Conservation (phyloP, 2,888 invertebrate species). For the Drosophila rellima region DNA sequence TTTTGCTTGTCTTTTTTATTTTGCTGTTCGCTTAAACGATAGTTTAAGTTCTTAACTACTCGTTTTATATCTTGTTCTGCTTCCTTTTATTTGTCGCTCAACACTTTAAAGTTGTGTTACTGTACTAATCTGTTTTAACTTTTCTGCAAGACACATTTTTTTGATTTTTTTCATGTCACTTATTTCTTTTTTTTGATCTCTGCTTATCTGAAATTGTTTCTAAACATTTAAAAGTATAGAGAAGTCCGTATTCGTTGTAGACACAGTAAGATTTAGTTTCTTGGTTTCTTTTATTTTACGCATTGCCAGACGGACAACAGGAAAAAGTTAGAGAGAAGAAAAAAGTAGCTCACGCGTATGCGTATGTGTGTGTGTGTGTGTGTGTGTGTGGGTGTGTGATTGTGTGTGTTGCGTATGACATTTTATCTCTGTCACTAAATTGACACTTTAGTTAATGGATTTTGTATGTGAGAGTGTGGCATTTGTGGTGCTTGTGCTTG, state of each 20-base stretch:
- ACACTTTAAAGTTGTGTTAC: too few relatives aligned
- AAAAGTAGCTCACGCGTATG: conserved; percentile 28
- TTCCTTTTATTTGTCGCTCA: not conserved
- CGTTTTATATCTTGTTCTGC: not conserved
- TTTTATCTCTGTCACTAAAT: conserved; percentile 85
- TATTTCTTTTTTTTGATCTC: not conserved
- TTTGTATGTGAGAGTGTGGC: conserved; percentile 71
- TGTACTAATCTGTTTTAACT: too few relatives aligned
- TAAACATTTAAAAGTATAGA: conserved; percentile 13
- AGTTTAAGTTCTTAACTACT: too few relatives aligned
- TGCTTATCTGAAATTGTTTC: not conserved
- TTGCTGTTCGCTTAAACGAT: too few relatives aligned
- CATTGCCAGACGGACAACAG: conserved; percentile 44
- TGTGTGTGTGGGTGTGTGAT: conserved; percentile 36
- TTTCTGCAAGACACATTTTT: too few relatives aligned
- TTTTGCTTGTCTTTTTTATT: too few relatives aligned
- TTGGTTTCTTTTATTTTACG: conserved; percentile 37
- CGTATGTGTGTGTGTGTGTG: conserved; percentile 19
- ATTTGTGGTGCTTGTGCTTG: conserved; percentile 53
- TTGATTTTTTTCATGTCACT: too few relatives aligned
- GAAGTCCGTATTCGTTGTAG: conserved; percentile 7
- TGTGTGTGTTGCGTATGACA: conserved; percentile 60
- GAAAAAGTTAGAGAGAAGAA: conserved; percentile 18
- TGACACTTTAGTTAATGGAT: conserved; percentile 85
- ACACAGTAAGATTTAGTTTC: conserved; percentile 7